A percentile compares a stretch with the other conserved stretches of the same genome.
Evolutionary conservation across 2,888 invertebrate species (phyloP).

Genomic region (Boloria selene): DNA sequence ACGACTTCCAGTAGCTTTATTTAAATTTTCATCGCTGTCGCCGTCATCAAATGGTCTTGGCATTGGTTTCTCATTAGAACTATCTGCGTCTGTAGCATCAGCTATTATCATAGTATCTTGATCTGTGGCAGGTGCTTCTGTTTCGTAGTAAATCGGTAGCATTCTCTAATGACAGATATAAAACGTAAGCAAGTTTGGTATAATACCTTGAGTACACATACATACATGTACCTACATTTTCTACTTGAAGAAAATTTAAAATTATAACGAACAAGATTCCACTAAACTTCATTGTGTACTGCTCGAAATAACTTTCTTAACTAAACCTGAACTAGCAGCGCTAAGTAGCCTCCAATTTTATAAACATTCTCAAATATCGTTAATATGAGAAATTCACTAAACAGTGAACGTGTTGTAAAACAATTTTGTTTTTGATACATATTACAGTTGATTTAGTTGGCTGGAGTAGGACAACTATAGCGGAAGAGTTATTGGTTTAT

Average conservation of each 20-base stretch:
- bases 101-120: constrained; percentile 38
- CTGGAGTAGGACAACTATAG: no score
- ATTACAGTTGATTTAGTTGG: no score
- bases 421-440: constrained; percentile 20
- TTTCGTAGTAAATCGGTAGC: constrained; percentile 50
- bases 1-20: constrained; percentile 38
- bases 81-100: constrained; percentile 41
- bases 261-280: constrained; percentile 45
- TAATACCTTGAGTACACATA: background rate
- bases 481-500: no score
- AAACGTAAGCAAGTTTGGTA: constrained; percentile 7
- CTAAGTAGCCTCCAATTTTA: constrained; percentile 49
- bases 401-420: constrained; percentile 52
- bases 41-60: constrained; percentile 46
- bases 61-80: constrained; percentile 47
- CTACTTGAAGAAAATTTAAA: constrained; percentile 23
- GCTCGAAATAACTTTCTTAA: constrained; percentile 43
- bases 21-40: constrained; percentile 47
- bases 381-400: constrained; percentile 53
- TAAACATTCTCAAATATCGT: constrained; percentile 55
- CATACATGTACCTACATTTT: constrained; percentile 30
- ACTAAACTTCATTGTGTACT: constrained; percentile 54
- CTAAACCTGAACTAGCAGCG: constrained; percentile 45
- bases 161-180: constrained; percentile 53
- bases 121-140: constrained; percentile 42